phyloP scores from a whole-genome alignment of 2,797 vertebrate genomes.

The Peromyscus eremicus region DNA sequence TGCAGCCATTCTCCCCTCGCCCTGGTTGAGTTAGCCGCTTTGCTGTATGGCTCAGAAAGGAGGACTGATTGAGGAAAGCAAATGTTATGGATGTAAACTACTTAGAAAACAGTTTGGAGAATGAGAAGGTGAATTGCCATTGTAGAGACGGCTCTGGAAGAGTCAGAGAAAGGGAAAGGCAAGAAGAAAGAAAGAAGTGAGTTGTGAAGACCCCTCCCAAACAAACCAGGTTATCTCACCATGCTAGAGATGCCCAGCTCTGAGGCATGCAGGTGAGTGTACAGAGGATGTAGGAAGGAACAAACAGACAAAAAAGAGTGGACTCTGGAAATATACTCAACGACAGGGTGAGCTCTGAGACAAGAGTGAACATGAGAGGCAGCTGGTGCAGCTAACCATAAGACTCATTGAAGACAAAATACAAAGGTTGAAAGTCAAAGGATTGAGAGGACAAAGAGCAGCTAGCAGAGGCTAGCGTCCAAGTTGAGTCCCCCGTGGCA shows the following conservation, averaged over 20 bases:
- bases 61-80: neutral
- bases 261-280: neutral
- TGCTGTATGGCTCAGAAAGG: neutral
- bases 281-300: neutral
- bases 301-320: neutral
- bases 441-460: neutral
- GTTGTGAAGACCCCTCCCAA: neutral
- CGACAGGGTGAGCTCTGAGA: neutral
- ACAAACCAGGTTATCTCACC: neutral
- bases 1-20: accelerated
- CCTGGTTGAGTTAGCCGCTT: neutral
- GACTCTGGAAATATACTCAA: no score
- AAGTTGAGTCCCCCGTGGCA: neutral
- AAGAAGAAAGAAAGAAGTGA: neutral
- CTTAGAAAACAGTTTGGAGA: neutral
- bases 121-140: neutral
- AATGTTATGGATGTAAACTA: neutral
- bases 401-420: neutral
- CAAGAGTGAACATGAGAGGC: neutral
- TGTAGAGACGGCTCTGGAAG: neutral
- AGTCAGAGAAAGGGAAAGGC: neutral
- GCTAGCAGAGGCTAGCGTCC: no score
- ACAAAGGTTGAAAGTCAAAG: neutral
- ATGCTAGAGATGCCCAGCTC: neutral
- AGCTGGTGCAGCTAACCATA: neutral